Evolutionary conservation across 2,888 invertebrate genomes (phyloP).

Genomic region (Caenorhabditis angaria): DNA sequence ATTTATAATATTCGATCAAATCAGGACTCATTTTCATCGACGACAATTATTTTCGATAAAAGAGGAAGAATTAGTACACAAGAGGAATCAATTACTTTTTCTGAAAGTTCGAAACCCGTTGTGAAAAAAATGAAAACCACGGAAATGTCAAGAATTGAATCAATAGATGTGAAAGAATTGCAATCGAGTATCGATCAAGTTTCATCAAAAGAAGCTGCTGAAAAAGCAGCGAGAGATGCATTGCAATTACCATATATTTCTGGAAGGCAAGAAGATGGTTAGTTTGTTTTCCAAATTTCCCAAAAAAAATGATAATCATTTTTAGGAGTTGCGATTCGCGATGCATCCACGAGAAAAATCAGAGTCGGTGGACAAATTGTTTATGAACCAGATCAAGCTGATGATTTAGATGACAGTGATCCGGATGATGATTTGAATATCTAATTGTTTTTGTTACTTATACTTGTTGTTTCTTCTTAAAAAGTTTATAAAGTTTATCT

Average conservation of each 20-base stretch:
- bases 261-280: slow-evolving; percentile 54
- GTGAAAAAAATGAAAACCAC: background rate
- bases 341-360: slow-evolving; percentile 77
- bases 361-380: slow-evolving; percentile 65
- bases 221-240: slow-evolving; percentile 45
- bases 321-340: slow-evolving; percentile 59
- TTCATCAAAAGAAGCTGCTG: slow-evolving; percentile 8
- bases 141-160: background rate
- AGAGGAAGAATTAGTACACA: slow-evolving; percentile 18
- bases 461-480: slow-evolving; percentile 7
- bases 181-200: background rate
- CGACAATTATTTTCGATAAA: slow-evolving; percentile 14
- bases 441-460: slow-evolving; percentile 25
- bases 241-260: slow-evolving; percentile 55
- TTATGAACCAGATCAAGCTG: slow-evolving; percentile 65
- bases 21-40: background rate
- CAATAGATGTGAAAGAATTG: slow-evolving; percentile 4
- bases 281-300: background rate
- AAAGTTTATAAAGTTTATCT: background rate
- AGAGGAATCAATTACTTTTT: background rate
- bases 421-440: slow-evolving; percentile 68
- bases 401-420: slow-evolving; percentile 68
- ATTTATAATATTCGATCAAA: background rate
- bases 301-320: background rate
- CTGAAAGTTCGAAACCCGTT: background rate